Evolutionary conservation across 2,113 vertebrate genomes (phyloP).

Genomic region (Entosphenus tridentatus): DNA sequence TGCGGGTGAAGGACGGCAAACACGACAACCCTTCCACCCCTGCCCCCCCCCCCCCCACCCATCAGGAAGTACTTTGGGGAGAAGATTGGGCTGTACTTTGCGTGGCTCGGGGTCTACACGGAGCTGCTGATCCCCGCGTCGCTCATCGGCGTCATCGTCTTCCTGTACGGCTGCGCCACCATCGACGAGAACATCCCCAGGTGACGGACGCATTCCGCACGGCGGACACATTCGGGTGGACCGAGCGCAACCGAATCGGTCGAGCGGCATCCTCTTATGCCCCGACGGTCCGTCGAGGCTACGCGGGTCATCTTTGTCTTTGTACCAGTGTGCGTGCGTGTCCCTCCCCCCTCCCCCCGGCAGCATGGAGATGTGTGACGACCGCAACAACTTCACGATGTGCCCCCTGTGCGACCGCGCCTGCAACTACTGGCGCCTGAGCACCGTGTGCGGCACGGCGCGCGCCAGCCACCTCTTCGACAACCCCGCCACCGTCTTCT

Average conservation of each 20-base stretch:
- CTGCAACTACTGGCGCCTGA: slow-evolving; percentile 85
- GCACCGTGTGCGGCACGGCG: slow-evolving; percentile 59
- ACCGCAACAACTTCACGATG: slow-evolving; percentile 68
- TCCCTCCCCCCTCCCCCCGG: neutral
- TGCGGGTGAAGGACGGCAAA: too few species aligned
- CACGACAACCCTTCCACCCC: too few species aligned
- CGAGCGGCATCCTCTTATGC: too few species aligned
- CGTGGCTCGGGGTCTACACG: slow-evolving; percentile 88
- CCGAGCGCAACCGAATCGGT: too few species aligned
- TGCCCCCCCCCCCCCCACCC: neutral
- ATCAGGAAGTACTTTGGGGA: slow-evolving; percentile 92
- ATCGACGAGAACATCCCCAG: slow-evolving; percentile 74
- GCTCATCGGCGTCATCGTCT: slow-evolving; percentile 71
- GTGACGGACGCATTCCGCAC: slow-evolving; percentile 19
- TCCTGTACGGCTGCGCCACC: slow-evolving; percentile 72
- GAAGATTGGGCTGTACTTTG: slow-evolving; percentile 93
- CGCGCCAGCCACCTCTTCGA: slow-evolving; percentile 84
- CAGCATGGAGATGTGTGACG: slow-evolving; percentile 83
- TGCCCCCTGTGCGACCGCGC: slow-evolving; percentile 80
- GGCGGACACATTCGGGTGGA: too few species aligned
- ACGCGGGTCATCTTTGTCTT: too few species aligned
- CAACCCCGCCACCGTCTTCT: slow-evolving; percentile 84
- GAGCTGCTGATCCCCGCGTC: slow-evolving; percentile 75
- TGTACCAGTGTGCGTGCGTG: too few species aligned
- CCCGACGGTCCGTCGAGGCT: too few species aligned